Evolutionary conservation across 2,888 invertebrate species (phyloP), one percentile per base, ranked within the genome.

Genomic region (Himalopsyche japonica): DNA sequence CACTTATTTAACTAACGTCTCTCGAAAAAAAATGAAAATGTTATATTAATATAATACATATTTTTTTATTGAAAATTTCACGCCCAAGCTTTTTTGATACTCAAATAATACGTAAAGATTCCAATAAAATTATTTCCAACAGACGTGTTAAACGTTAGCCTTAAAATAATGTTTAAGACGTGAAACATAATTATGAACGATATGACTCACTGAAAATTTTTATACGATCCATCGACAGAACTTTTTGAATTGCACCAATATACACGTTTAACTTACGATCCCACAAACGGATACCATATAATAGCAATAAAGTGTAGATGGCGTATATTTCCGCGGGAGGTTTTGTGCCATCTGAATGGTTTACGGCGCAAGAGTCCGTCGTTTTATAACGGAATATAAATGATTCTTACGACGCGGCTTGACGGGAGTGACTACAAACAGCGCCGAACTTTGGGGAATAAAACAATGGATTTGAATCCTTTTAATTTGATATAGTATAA

Each of bases 341-440:
- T 34, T 82, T 82, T 78, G 49, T 37, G 49, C 47, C 70, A 48
- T 81, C 49, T n/a, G 48, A 49, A 80, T 80, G 81, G 43, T 81
- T 81, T 81, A 76, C 81, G 57, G 48, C 76, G 24, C 48, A 57
- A 34, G 43, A 49, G 78, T 82, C 77, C 49, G 49, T 57, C 76
- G 82, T 82, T 82, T 82, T 78, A 82, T 48, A 77, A 78, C 77
- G 12, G 82, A 82, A 82, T 82, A 70, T 81, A 81, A 81, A 81
- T 81, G 81, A 81, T 70, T 37, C 76, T 70, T 70, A 70, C 30
- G 30, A 70, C 70, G 70, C 70, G 70, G 70, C 20, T 70, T 70
- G 70, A 70, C 70, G 20, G 12, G 27, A 70, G 30, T 70, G 12
- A 70, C 70, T 70, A 27, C 70, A 70, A 7, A 70, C 70, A 70